These are phyloP conservation scores for Parascotia fuliginaria DNA, from an alignment of 2,888 invertebrate species.

Conservation along the genomic window DNA sequence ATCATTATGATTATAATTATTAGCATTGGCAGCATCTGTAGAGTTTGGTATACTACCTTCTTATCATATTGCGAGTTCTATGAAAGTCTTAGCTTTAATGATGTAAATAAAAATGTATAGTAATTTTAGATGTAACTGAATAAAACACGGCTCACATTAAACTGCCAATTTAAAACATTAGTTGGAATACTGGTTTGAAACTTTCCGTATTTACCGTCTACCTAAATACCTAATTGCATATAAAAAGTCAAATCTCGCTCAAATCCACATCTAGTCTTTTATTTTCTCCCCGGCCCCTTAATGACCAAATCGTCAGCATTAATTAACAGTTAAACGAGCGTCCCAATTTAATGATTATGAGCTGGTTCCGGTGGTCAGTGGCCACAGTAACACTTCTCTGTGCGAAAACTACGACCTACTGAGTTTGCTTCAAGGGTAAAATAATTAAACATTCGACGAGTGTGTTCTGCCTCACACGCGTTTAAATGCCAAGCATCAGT, in stretches of 20 bases:
- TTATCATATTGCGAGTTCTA: too few relatives aligned
- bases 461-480: constrained; percentile 24
- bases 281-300: constrained; percentile 63
- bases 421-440: constrained; percentile 44
- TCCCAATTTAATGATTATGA: constrained; percentile 78
- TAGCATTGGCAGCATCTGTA: too few relatives aligned
- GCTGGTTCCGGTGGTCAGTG: constrained; percentile 72
- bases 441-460: constrained; percentile 42
- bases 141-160: too few relatives aligned
- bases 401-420: constrained; percentile 55
- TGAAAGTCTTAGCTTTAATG: too few relatives aligned
- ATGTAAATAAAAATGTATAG: too few relatives aligned
- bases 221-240: constrained; percentile 54
- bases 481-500: constrained; percentile 24
- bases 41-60: too few relatives aligned
- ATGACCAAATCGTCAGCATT: constrained; percentile 60
- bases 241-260: constrained; percentile 55
- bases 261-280: constrained; percentile 54
- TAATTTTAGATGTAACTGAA: too few relatives aligned
- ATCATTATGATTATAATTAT: too few relatives aligned
- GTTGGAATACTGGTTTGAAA: constrained; percentile 49
- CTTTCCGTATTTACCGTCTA: constrained; percentile 47
- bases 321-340: constrained; percentile 73
- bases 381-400: constrained; percentile 47
- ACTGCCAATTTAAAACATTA: constrained; percentile 25